Evolutionary conservation across 2,113 vertebrate genomes (phyloP), one percentile per base, ranked within the genome.

Genomic region (Grallaria varia): DNA sequence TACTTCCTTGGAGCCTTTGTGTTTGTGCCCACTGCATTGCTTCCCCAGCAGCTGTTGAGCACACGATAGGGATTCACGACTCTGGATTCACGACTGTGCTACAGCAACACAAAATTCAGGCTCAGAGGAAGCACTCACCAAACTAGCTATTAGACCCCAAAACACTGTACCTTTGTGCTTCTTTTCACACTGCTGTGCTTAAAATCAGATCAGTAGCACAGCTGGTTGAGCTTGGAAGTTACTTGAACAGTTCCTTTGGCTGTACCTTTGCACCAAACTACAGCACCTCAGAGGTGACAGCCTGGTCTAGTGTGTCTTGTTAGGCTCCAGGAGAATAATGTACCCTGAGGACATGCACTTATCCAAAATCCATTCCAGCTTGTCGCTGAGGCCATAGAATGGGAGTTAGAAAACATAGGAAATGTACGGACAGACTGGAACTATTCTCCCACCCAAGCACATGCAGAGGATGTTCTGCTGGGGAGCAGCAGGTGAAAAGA

Each of bases 191-290:
- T 2, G 9, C 9, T 20, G 35, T 11, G 12, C 37, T 71, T 50
- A 21, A 63, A 63, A n/a, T 1, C 0, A 28, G 28, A 42, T 20
- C 4, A 0, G 8, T 4, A 14, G 0, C 2, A 3, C 45, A 42
- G 18, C 11, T 14, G 10, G 1, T 53, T 45, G 27, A 42, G 24
- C 59, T 25, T 31, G 45, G 45, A 13, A 35, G 23, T 14, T 23
- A 3, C 7, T 3, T 12, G 35, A 63, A 8, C 11, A 22, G 30
- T 28, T 76, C 59, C 52, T 72, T 30, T 50, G 73, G 33, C 60
- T 59, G 42, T 11, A 4, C 9, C 25, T 49, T 68, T 27, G 6
- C 52, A 42, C 7, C 52, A 59, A 31, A 25, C 30, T 30, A 1
- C 30, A 7, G 25, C 1, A 16, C 6, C 40, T 39, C 59, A 0